These are phyloP conservation scores for Petaurus breviceps DNA, from an alignment of 2,113 vertebrate species.

Conservation along the genomic window DNA sequence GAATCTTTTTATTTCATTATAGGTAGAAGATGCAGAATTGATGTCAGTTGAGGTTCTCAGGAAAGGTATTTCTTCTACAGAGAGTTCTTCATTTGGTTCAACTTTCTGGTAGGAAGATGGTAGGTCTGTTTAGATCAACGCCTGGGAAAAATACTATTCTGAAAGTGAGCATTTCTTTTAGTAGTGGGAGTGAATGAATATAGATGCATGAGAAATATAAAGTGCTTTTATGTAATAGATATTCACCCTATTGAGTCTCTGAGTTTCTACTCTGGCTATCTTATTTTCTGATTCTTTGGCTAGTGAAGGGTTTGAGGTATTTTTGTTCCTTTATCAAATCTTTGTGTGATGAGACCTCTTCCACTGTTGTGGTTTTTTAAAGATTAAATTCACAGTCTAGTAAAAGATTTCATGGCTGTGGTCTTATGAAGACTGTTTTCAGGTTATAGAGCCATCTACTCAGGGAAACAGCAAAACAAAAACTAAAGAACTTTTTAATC, in stretches of 20 bases:
- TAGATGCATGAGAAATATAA: not conserved
- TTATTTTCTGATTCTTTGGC: constrained; percentile 36
- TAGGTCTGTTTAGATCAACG: not conserved
- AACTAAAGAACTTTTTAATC: constrained; percentile 66
- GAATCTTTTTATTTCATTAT: not conserved
- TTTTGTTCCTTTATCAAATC: not conserved
- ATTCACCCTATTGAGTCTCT: not conserved
- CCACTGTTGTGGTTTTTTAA: not conserved
- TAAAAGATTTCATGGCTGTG: constrained; percentile 10
- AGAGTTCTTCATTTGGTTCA: not conserved
- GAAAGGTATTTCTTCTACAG: not conserved
- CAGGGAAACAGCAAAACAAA: not conserved
- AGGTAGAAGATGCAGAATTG: not conserved
- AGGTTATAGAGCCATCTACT: not conserved
- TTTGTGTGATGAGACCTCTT: not conserved
- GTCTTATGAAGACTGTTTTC: constrained; percentile 2
- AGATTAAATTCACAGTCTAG: not conserved
- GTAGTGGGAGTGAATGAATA: not conserved
- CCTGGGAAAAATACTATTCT: not conserved
- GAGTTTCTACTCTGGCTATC: not conserved
- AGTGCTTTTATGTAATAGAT: not conserved
- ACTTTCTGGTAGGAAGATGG: not conserved
- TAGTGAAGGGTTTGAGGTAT: constrained; percentile 6
- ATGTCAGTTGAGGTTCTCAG: not conserved
- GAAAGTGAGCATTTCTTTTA: not conserved